Conservation (phyloP, 2,888 invertebrate genomes). For the Drosophila aldrichi region DNA sequence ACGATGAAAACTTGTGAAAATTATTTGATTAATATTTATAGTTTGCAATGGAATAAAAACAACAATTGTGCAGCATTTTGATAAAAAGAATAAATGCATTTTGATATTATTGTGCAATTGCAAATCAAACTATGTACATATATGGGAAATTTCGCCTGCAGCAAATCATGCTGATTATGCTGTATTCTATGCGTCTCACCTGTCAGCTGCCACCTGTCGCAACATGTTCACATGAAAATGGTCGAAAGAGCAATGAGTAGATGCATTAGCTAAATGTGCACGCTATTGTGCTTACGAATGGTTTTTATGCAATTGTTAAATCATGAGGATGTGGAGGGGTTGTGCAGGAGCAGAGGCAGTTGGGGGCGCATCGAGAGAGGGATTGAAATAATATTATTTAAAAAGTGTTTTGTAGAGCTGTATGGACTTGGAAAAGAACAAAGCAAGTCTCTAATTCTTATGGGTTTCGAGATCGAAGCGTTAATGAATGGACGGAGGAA, state of each 20-base stretch:
- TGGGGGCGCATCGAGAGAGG: not conserved
- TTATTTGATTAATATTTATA: conserved; percentile 26
- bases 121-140: not conserved
- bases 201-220: not conserved
- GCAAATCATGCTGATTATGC: conserved; percentile 1
- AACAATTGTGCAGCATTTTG: not conserved
- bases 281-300: not conserved
- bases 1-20: conserved; percentile 7
- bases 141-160: not conserved
- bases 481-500: too few relatives aligned
- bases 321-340: not conserved
- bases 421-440: not conserved
- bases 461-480: too few relatives aligned
- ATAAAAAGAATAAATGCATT: conserved; percentile 11
- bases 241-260: conserved; percentile 4
- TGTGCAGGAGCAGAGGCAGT: not conserved
- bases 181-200: not conserved
- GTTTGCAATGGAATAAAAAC: not conserved
- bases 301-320: not conserved
- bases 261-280: conserved; percentile 14
- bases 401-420: not conserved
- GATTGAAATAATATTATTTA: not conserved
- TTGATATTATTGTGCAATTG: not conserved
- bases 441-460: too few relatives aligned
- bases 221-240: not conserved